phyloP scores from a whole-genome alignment of 2,113 vertebrate genomes.

The Gambusia holbrooki region DNA sequence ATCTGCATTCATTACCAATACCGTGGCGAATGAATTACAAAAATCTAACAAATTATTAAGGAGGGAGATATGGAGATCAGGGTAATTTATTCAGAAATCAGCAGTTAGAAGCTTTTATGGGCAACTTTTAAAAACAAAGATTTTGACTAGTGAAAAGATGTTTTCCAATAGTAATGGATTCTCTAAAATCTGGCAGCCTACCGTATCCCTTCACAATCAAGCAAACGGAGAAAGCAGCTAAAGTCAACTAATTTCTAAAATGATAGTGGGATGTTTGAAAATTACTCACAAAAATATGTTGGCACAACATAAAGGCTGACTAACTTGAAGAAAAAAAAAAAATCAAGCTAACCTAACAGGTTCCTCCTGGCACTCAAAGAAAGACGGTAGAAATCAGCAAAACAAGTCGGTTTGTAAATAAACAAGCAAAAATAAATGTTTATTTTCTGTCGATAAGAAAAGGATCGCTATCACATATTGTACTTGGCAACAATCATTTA shows the following conservation, averaged over 20 bases:
- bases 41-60: conserved; percentile 36
- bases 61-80: conserved; percentile 14
- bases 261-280: conserved; percentile 14
- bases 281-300: conserved; percentile 33
- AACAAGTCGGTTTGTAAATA: conserved; percentile 46
- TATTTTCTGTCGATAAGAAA: conserved; percentile 31
- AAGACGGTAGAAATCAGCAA: conserved; percentile 46
- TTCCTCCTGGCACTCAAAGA: conserved; percentile 39
- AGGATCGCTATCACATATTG: background rate
- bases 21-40: conserved; percentile 31
- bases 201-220: background rate
- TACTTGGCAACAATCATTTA: background rate
- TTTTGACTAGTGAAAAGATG: conserved; percentile 4
- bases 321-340: conserved; percentile 35
- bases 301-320: conserved; percentile 34
- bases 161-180: background rate
- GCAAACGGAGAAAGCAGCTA: conserved; percentile 17
- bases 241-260: conserved; percentile 33
- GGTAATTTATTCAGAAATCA: background rate
- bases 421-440: conserved; percentile 33
- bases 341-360: conserved; percentile 49
- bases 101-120: conserved; percentile 17
- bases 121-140: background rate
- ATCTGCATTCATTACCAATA: conserved; percentile 25
- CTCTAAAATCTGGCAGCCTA: conserved; percentile 4